Evolutionary conservation across 1,140 invertebrate species (phyloP), one percentile per base, ranked within the genome.

Genomic region (Aphaenogaster rudis): DNA sequence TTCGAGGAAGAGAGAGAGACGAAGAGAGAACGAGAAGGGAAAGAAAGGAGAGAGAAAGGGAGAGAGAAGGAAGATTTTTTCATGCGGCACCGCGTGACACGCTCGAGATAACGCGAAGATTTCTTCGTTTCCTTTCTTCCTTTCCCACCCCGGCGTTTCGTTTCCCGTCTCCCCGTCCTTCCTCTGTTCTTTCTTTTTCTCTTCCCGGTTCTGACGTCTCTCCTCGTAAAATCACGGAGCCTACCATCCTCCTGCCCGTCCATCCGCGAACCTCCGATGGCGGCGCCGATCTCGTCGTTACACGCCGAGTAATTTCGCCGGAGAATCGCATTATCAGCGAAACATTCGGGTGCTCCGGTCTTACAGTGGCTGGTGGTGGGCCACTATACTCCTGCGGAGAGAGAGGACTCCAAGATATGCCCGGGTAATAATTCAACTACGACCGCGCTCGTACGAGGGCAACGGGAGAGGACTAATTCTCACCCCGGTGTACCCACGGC

Each of bases 291-390:
- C 80, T 77, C 59, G 50, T 54, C 66, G 61, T 80, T 72, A 69
- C 72, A 78, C 61, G 77, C 59, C 52, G 71, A 86, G 85, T 92
- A 91, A 91, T 90, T 92, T 84, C 64, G 50, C 59, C 45, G 36
- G 39, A 80, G 76, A 90, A 91, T 91, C 84, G 91, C 92, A 88
- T 90, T 93, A 93, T 91, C 86, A 87, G 92, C 86, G 85, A 90
- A 91, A 92, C 82, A 91, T 91, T 90, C 72, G 82, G 45, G 48
- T 36, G 59, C 42, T 33, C 52, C 45, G 79, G 67, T 64, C 86
- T 91, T 88, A 78, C 82, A 71, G 76, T 36, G 63, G 42, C 66
- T 15, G 45, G 61, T 21, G 33, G 57, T 13, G 42, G 33, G n/a
- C 45, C 33, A 42, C 71, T 63, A 39, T 63, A 39, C 13, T 28